Base-by-base conservation (phyloP, 1,140 invertebrate species). In the Conus betulinus region DNA sequence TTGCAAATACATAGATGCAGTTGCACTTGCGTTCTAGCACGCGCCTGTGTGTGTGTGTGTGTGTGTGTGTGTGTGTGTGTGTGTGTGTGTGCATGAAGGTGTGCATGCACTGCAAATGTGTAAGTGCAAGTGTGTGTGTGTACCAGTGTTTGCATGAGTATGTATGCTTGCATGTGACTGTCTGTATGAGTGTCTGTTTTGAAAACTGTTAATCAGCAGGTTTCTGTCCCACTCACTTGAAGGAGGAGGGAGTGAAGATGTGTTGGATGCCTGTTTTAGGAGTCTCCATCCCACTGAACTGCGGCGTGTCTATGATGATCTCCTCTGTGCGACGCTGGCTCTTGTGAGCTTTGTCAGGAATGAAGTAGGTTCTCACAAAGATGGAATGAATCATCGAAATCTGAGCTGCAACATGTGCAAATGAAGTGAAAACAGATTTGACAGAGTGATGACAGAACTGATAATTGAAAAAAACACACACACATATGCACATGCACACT, bases 261-360 rank as follows among this genome's bases (percentile, higher is more conserved):
- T 93, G 91, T 88, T 94, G 92, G 10, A 92, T 90, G 27, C 92
- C 90, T 27, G 88, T 57, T 71, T 88, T 74, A 11, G 52, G 84
- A 76, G 88, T 89, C 63, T 57, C 83, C 60, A 55, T 89, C 39
- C 86, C 81, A 57, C 92, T 88, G n/a, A 87, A 81, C 67, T 91
- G 89, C 23, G 90, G 87, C 6, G 83, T 67, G 53, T 93, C 92
- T 15, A 94, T 91, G 55, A 89, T 84, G 0, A 94, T 88, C 23
- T 94, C 94, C 86, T 95, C 94, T 39, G 94, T 94, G 88, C 93
- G 93, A 60, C 93, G 88, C 57, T 93, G 93, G 13, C 91, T 92
- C 71, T 93, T 91, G 82, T 93, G 93, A 63, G 91, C 91, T 67
- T 91, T 91, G 87, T 94, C 93, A 15, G 94, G 94, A 63, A 91